Conservation (phyloP, 2,888 invertebrate genomes). For the Pyrrhosoma nymphula region DNA sequence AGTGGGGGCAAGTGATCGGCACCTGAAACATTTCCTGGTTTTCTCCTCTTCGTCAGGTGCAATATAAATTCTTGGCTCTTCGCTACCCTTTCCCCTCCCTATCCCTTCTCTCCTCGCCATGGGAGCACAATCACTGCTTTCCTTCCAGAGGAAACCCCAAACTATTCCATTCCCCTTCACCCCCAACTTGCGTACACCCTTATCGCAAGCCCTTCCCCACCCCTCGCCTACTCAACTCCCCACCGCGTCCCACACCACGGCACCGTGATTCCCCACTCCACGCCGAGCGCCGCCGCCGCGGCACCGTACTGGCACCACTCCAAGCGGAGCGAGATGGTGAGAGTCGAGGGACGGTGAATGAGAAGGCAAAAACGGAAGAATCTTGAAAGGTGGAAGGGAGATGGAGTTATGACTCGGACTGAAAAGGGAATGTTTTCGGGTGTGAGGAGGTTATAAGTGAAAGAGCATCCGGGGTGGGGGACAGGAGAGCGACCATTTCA, state of each 20-base stretch:
- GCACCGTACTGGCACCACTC: conserved; percentile 42
- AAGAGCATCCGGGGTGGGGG: not conserved
- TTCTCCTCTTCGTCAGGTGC: not conserved
- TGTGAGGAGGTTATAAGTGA: not conserved
- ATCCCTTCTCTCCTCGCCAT: not conserved
- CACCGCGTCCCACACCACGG: not conserved
- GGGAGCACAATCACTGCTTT: not conserved
- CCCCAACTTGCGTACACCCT: not conserved
- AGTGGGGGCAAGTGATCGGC: not conserved
- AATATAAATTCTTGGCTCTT: not conserved
- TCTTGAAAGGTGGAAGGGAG: not conserved
- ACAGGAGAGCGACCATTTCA: not conserved
- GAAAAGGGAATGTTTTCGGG: not conserved
- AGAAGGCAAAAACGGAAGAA: conserved; percentile 34
- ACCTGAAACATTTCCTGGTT: conserved; percentile 21
- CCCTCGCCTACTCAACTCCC: not conserved
- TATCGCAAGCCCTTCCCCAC: not conserved
- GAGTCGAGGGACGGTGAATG: conserved; percentile 34
- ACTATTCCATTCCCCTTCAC: not conserved
- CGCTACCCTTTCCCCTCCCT: not conserved
- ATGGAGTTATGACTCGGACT: not conserved
- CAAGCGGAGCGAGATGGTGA: not conserved
- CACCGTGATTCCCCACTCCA: not conserved
- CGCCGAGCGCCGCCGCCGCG: not conserved
- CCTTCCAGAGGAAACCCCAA: not conserved